phyloP scores from a whole-genome alignment of 30 jellyfish, hydroid and myxozoan genomes.

The Sanderia malayensis region DNA sequence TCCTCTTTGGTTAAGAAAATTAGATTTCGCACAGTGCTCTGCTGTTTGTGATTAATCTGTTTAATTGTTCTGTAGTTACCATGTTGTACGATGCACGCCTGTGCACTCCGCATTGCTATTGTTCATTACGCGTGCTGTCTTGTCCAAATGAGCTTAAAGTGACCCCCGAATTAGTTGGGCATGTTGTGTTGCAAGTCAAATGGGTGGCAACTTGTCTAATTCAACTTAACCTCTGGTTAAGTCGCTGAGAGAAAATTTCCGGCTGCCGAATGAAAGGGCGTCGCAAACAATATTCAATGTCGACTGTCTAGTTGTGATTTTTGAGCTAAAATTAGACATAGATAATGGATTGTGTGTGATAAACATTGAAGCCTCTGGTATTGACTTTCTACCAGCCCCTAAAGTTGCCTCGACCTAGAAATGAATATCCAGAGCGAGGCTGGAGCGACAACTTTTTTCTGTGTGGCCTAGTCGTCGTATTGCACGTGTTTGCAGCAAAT shows the following conservation, averaged over 20 bases:
- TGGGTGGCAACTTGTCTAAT: not conserved
- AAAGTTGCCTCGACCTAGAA: too few relatives aligned
- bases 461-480: too few relatives aligned
- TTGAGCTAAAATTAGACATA: too few relatives aligned
- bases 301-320: too few relatives aligned
- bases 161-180: not conserved
- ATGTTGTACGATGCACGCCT: not conserved
- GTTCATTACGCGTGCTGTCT: not conserved
- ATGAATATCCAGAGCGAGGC: too few relatives aligned
- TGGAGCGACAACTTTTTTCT: too few relatives aligned
- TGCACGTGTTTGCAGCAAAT: too few relatives aligned
- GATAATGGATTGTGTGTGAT: too few relatives aligned
- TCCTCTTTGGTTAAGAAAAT: not conserved
- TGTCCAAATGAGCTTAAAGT: not conserved
- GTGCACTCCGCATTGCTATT: not conserved
- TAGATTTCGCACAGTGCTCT: not conserved
- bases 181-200: not conserved
- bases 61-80: not conserved
- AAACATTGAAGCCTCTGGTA: too few relatives aligned
- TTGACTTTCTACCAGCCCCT: too few relatives aligned
- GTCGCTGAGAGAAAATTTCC: not conserved
- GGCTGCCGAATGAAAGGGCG: too few relatives aligned
- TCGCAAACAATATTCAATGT: too few relatives aligned
- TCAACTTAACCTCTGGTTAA: not conserved
- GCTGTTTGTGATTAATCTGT: not conserved